Percentiles rank a stretch among this genome's conserved stretches.
phyloP scores from a whole-genome alignment of 2,113 vertebrate genomes.

The Bucco capensis region DNA sequence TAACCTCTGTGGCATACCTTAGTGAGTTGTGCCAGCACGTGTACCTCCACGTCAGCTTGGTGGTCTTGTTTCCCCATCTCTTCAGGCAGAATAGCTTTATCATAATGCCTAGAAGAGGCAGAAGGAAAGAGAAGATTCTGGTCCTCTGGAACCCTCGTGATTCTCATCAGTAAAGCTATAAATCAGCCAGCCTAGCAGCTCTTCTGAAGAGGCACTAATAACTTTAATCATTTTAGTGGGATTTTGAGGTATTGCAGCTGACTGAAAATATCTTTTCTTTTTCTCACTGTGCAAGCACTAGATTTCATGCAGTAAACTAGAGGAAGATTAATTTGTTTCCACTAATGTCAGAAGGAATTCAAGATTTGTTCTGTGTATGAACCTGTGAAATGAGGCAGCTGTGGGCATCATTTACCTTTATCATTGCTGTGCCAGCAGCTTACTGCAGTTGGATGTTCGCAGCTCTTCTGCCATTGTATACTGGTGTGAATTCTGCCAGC shows the following conservation, averaged over 20 bases:
- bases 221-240: not conserved
- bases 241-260: slow-evolving; percentile 27
- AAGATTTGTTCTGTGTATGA: slow-evolving; percentile 4
- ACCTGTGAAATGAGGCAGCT: slow-evolving; percentile 21
- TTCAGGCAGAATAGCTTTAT: not conserved
- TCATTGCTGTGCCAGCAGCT: not conserved
- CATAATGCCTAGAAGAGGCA: not conserved
- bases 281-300: not conserved
- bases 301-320: slow-evolving; percentile 19
- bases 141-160: slow-evolving; percentile 6
- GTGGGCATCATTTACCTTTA: not conserved
- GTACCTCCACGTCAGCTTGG: not conserved
- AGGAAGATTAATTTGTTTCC: slow-evolving; percentile 32
- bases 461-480: not conserved
- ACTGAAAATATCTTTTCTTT: not conserved
- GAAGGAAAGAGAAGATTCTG: not conserved
- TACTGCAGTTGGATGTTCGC: not conserved
- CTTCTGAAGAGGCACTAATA: slow-evolving; percentile 25
- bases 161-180: slow-evolving; percentile 36
- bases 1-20: not conserved
- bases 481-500: not conserved
- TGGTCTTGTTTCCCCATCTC: not conserved
- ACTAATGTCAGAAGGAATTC: slow-evolving; percentile 23
- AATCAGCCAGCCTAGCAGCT: not conserved
- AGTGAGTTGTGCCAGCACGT: not conserved